phyloP scores from a whole-genome alignment of 2,888 invertebrate species.

The Heliconius sara region DNA sequence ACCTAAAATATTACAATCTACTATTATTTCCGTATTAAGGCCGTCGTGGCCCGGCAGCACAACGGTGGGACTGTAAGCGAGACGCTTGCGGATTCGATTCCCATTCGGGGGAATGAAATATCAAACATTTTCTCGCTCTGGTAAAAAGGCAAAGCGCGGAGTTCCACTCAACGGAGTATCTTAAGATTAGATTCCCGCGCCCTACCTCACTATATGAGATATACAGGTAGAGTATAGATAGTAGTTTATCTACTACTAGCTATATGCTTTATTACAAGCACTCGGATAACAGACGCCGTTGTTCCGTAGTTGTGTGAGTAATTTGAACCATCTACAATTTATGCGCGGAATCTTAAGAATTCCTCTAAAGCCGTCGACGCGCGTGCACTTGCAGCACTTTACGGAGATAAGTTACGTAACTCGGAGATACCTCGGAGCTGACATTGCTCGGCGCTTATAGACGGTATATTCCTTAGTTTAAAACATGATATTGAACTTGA shows the following conservation, averaged over 20 bases:
- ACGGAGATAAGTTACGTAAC: neutral
- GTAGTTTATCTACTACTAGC: neutral
- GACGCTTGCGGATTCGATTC: too few relatives aligned
- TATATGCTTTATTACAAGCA: neutral
- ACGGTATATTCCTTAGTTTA: neutral
- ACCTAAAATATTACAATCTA: neutral
- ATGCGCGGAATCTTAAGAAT: conserved; percentile 1
- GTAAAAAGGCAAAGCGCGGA: too few relatives aligned
- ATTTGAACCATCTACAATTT: conserved; percentile 6
- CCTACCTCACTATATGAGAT: too few relatives aligned
- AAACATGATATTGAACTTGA: neutral
- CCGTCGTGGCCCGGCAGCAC: too few relatives aligned
- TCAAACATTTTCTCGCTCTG: too few relatives aligned
- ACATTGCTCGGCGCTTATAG: neutral
- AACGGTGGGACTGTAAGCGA: too few relatives aligned
- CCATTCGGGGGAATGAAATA: too few relatives aligned
- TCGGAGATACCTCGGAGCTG: neutral
- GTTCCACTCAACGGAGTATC: too few relatives aligned
- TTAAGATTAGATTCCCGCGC: too few relatives aligned
- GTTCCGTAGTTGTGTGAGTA: neutral
- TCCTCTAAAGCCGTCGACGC: conserved; percentile 9
- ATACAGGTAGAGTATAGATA: too few relatives aligned
- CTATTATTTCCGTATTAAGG: neutral
- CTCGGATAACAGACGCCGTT: neutral
- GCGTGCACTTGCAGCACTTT: neutral